These are phyloP conservation scores for Xanthorhoe designata DNA, from an alignment of 2,888 invertebrate genomes.

Conservation along the genomic window DNA sequence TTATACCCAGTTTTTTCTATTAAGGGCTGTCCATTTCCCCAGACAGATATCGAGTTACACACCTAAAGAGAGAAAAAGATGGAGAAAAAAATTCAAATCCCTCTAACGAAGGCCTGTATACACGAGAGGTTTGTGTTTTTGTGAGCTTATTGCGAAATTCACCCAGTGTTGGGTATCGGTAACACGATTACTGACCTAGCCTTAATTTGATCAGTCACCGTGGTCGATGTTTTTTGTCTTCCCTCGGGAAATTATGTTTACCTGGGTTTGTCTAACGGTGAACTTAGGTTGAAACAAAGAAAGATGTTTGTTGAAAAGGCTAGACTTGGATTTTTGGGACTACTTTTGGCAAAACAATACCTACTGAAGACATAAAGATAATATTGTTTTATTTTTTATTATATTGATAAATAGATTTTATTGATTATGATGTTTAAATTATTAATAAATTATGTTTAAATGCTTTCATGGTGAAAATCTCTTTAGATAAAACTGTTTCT, in stretches of 20 bases:
- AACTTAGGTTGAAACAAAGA: conserved; percentile 30
- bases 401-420: no score
- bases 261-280: conserved; percentile 54
- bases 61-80: conserved; percentile 65
- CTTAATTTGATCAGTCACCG: conserved; percentile 79
- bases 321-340: background rate
- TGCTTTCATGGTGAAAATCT: background rate
- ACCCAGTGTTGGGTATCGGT: conserved; percentile 80
- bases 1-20: conserved; percentile 75
- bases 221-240: conserved; percentile 69
- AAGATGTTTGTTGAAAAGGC: conserved; percentile 7
- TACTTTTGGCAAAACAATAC: no score
- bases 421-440: no score
- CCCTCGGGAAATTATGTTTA: conserved; percentile 65
- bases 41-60: conserved; percentile 72
- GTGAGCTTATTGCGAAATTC: conserved; percentile 74
- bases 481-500: background rate
- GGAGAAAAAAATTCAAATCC: conserved; percentile 59
- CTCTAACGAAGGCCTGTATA: conserved; percentile 81
- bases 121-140: conserved; percentile 79
- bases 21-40: conserved; percentile 78
- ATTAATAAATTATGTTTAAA: no score
- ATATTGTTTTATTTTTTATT: no score
- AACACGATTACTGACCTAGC: conserved; percentile 83
- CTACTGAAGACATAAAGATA: no score